Base-by-base conservation (phyloP, 1,140 invertebrate genomes). In the Drosophila mayri region DNA sequence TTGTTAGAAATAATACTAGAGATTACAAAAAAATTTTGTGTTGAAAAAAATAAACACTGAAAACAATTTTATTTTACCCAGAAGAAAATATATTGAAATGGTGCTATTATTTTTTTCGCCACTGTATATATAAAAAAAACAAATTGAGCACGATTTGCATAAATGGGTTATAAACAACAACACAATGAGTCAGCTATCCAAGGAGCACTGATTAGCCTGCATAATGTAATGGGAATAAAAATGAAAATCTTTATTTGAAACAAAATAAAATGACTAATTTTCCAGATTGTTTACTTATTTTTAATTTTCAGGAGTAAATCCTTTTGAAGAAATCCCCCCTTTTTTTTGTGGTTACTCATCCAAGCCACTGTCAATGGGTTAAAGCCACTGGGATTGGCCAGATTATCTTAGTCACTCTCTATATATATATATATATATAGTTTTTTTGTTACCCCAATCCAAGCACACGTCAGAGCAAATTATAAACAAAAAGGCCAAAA, bases 331-430 rank as follows among this genome's bases (percentile, higher is more conserved):
- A 66, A 63, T 25, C 14, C 18, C 59, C 32, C 32, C 4, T n/a
- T 22, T 10, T 20, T n/a, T 7, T 9, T n/a, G 25, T n/a, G 25
- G 10, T 37, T 62, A 62, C 46, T 62, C 60, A 62, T 52, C 46
- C 18, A n/a, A 40, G 18, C 32, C 12, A 16, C 18, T 10, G 50
- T 38, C 25, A 47, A n/a, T 47, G 64, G 43, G 43, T 64, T 67
- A 32, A 49, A 65, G 40, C 38, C 38, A 28, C 20, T 30, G 58
- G 18, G 10, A 47, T 47, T 66, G 57, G 18, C 35, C 35, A 16
- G 58, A 67, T 47, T 49, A 35, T 44, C 65, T 66, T 68, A 68
- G 66, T 66, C 66, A 68, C 61, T 22, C 54, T 40, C 40, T n/a
- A 57, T 40, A 57, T 57, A 40, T 57, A 20, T 18, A 57, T n/a